Evolutionary conservation across 2,888 invertebrate genomes (phyloP).

Genomic region (Tachina lurida): DNA sequence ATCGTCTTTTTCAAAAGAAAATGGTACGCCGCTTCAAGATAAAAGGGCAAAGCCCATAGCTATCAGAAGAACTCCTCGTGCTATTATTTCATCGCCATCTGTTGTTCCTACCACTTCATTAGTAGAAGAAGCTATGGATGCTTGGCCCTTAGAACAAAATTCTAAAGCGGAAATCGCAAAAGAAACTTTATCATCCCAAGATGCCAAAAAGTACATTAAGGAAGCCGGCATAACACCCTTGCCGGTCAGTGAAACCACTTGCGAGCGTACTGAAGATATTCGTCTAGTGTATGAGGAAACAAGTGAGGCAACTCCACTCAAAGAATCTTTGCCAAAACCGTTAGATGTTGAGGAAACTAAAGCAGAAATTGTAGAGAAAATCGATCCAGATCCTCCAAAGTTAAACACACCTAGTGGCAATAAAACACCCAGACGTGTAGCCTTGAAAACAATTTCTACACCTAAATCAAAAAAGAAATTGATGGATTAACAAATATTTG

Average conservation of each 20-base stretch:
- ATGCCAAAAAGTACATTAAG: slow-evolving; percentile 1
- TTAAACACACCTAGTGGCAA: slow-evolving; percentile 75
- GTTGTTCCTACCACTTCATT: slow-evolving; percentile 72
- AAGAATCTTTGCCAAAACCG: slow-evolving; percentile 6
- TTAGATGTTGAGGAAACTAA: slow-evolving; percentile 22
- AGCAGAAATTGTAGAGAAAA: slow-evolving; percentile 8
- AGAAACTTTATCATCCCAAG: not conserved
- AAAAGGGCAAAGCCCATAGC: slow-evolving; percentile 80
- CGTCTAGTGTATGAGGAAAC: slow-evolving; percentile 86
- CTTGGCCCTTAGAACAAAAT: slow-evolving; percentile 75
- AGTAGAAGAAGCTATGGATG: slow-evolving; percentile 80
- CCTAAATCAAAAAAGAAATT: slow-evolving; percentile 88
- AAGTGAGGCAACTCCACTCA: slow-evolving; percentile 74
- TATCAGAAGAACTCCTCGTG: slow-evolving; percentile 80
- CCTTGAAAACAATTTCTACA: slow-evolving; percentile 90
- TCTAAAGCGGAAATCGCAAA: slow-evolving; percentile 10
- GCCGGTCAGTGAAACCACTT: slow-evolving; percentile 73
- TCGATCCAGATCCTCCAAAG: slow-evolving; percentile 65
- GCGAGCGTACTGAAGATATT: slow-evolving; percentile 84
- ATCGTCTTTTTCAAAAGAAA: slow-evolving; percentile 38
- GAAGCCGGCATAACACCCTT: slow-evolving; percentile 48
- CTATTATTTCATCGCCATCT: slow-evolving; percentile 72
- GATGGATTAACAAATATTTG: slow-evolving; percentile 69
- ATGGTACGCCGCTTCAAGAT: slow-evolving; percentile 40
- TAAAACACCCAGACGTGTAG: slow-evolving; percentile 87